These are phyloP conservation scores for Collichthys lucidus DNA, from an alignment of 2,113 vertebrate species.

Conservation along the genomic window DNA sequence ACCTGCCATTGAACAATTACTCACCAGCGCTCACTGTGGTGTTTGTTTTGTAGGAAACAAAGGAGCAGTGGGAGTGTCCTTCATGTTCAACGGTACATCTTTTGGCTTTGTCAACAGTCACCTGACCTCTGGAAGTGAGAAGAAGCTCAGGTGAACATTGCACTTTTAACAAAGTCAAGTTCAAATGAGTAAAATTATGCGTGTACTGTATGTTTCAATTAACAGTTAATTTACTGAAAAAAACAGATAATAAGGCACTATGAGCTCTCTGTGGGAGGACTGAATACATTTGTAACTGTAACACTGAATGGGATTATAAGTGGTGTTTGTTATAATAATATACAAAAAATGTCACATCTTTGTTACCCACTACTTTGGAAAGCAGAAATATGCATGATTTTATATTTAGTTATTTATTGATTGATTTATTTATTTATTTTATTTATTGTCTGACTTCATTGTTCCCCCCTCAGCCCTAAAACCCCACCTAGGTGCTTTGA, in stretches of 20 bases:
- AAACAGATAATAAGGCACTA: too few relatives aligned
- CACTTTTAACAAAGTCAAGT: not conserved
- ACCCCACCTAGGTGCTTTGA: not conserved
- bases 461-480: not conserved
- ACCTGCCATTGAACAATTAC: not conserved
- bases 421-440: not conserved
- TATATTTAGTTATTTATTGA: not conserved
- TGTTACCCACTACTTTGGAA: not conserved
- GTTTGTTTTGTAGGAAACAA: conserved; percentile 85
- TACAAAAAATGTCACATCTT: not conserved
- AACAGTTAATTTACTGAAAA: too few relatives aligned
- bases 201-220: too few relatives aligned
- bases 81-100: conserved; percentile 98
- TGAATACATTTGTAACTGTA: too few relatives aligned
- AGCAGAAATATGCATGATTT: too few relatives aligned
- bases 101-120: conserved; percentile 99
- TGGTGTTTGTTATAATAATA: not conserved
- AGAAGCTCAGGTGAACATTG: conserved; percentile 91
- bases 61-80: conserved; percentile 96
- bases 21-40: not conserved
- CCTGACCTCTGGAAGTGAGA: conserved; percentile 97
- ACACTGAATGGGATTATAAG: not conserved
- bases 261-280: too few relatives aligned
- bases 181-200: not conserved
- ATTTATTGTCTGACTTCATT: not conserved